These are phyloP conservation scores for Burhinus oedicnemus DNA, from an alignment of 2,113 vertebrate species.

Conservation along the genomic window DNA sequence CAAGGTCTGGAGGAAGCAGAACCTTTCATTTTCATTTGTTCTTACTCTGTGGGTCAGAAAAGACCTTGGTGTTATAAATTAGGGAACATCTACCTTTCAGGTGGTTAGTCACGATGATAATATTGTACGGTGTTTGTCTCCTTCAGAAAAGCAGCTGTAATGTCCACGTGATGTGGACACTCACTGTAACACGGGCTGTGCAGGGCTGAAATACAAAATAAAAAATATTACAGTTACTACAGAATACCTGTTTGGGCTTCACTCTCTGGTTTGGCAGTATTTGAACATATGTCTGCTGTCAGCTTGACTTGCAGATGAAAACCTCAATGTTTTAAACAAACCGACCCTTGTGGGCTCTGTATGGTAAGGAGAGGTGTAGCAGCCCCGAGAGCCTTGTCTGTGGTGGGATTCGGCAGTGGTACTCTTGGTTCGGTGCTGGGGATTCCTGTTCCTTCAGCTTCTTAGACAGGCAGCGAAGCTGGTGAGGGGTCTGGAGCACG, in stretches of 20 bases:
- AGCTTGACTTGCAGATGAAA: not conserved
- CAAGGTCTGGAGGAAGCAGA: not conserved
- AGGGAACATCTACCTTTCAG: not conserved
- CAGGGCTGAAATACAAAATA: not conserved
- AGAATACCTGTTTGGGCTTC: not conserved
- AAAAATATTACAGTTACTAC: not conserved
- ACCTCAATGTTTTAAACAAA: not conserved
- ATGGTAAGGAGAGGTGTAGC: not conserved
- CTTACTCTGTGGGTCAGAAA: not conserved
- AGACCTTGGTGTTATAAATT: not conserved
- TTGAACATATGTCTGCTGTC: not conserved
- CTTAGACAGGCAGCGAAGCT: not conserved
- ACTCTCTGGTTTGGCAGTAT: not conserved
- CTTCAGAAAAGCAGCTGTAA: not conserved
- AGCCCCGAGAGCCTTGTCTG: not conserved
- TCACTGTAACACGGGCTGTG: not conserved
- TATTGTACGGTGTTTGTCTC: not conserved
- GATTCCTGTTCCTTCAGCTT: not conserved
- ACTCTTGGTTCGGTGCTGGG: not conserved
- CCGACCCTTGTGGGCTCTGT: not conserved
- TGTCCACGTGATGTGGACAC: accelerated
- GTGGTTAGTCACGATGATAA: not conserved
- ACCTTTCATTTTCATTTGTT: not conserved
- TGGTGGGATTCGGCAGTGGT: not conserved
- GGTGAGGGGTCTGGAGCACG: no score